Evolutionary conservation across 92 coral and sea anemone genomes (phyloP), one percentile per base, ranked within the genome.

Genomic region (Pocillopora meandrina): DNA sequence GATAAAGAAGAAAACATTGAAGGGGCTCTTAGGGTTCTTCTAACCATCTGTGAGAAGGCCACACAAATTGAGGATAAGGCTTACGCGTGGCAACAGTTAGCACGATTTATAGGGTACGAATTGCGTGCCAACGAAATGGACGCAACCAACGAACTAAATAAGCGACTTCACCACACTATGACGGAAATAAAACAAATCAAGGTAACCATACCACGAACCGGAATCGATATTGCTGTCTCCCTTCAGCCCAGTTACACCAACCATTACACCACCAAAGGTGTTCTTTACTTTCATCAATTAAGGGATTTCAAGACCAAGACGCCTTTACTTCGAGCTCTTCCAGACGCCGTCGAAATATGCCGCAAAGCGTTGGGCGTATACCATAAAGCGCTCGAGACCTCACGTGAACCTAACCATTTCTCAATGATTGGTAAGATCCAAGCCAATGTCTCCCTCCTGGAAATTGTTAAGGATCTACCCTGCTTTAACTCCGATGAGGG

Each of bases 21-120:
- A 78, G 72, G 81, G 49, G 90, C 91, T 14, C 77, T 90, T 2
- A 67, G 75, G 14, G 47, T 90, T 9, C 81, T 90, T 33, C 36
- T 90, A 61, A 75, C 80, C n/a, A 64, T 90, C 57, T 87, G 87
- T 59, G 70, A 82, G 42, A 60, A 76, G 34, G 85, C 87, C 10
- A 55, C 65, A 11, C 56, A 84, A 59, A 72, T 68, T 14, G 86
- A 75, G 66, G 77, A 90, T 42, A 87, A 87, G 69, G 86, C 93
- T 1, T 82, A 82, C 35, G 83, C 87, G 2, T 88, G 91, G 94
- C 94, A 91, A 33, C 94, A 91, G 76, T 59, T 91, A 66, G 94
- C 94, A 36, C 49, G 94, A 56, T 82, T 87, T 68, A 87, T 91
- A 52, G 94, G 91, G 5, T 85, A 85, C 19, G 94, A 91, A 75